Percentiles rank a stretch among this genome's conserved stretches.
Evolutionary conservation across 2,888 invertebrate species (phyloP).

Genomic region (Leptopterna dolabrata): DNA sequence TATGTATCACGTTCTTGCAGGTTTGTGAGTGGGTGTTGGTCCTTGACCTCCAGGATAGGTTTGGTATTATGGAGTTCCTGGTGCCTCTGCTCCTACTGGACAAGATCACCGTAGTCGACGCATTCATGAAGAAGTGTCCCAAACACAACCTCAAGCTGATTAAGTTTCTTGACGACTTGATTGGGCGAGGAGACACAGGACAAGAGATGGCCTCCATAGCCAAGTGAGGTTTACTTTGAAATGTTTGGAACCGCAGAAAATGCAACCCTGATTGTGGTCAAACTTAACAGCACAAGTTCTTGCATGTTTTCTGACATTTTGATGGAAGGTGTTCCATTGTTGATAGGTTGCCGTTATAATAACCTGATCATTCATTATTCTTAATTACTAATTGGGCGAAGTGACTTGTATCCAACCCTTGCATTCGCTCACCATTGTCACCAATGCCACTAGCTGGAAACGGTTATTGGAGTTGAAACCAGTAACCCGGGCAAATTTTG

Average conservation of each 20-base stretch:
- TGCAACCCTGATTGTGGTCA: background rate
- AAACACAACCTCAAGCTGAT: slow-evolving; percentile 75
- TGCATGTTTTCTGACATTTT: background rate
- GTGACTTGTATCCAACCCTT: too few species aligned
- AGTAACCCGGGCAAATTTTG: too few species aligned
- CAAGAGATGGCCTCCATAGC: slow-evolving; percentile 67
- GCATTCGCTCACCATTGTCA: too few species aligned
- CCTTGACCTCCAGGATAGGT: slow-evolving; percentile 75
- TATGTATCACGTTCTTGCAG: slow-evolving; percentile 63
- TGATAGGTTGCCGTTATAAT: too few species aligned
- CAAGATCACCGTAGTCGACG: slow-evolving; percentile 80
- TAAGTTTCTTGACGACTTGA: slow-evolving; percentile 78
- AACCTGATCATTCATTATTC: too few species aligned
- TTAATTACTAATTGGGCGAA: too few species aligned
- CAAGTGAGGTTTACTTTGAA: slow-evolving; percentile 67
- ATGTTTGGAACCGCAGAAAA: background rate
- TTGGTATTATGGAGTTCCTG: slow-evolving; percentile 77
- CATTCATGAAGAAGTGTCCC: slow-evolving; percentile 75
- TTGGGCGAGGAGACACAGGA: slow-evolving; percentile 67
- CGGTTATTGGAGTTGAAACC: too few species aligned
- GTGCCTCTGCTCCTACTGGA: slow-evolving; percentile 86
- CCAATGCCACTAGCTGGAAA: too few species aligned
- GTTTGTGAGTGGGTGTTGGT: slow-evolving; percentile 79
- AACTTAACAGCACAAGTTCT: background rate
- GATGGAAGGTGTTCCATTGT: too few species aligned